Base-by-base conservation (phyloP, 1,140 invertebrate genomes). In the Drosophila equinoxialis region DNA sequence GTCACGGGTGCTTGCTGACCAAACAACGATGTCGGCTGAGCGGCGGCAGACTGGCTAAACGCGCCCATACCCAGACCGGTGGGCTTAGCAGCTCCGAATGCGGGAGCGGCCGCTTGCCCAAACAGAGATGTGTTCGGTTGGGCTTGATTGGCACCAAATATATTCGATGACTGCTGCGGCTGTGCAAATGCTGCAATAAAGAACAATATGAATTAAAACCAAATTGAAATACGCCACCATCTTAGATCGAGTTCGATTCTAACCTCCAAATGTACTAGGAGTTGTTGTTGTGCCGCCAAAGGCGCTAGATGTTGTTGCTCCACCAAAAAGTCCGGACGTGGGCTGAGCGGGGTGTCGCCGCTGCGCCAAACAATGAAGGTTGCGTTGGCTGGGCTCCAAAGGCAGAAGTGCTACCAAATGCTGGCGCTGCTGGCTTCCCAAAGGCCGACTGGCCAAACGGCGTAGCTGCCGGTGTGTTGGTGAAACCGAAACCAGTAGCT, bases 41-140 rank as follows among this genome's bases (percentile, higher is more conserved):
- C 79, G 11, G 90, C 79, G 0, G 90, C 65, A 4, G 85, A 74
- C 55, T 92, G 85, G 1, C 93, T 92, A 83, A 95, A 95, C 48
- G 93, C 93, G 72, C 93, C 93, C 82, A 95, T 94, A 8, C 93
- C 93, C 84, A 95, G 94, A 7, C 93, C 93, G 30, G 93, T 76
- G 6, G 94, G 92, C 77, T 94, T 95, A 58, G 93, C 93, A 13
- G 95, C 94, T 6, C 95, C 95, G 91, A 96, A 96, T 0, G 94
- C 93, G 1, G 93, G 92, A 1, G 94, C 92, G 1, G 93, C 84
- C 0, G 84, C 75, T 66, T 93, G 92, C 5, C 94, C 94, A 91
- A 95, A 95, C 4, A 95, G 77, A 0, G 85, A 87, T 14, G 71
- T 85, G 33, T 73, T 87, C 0, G 81, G 6, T 2, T 81, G 51